phyloP scores from a whole-genome alignment of 2,888 invertebrate species.

The Lasioglossum villosulum region DNA sequence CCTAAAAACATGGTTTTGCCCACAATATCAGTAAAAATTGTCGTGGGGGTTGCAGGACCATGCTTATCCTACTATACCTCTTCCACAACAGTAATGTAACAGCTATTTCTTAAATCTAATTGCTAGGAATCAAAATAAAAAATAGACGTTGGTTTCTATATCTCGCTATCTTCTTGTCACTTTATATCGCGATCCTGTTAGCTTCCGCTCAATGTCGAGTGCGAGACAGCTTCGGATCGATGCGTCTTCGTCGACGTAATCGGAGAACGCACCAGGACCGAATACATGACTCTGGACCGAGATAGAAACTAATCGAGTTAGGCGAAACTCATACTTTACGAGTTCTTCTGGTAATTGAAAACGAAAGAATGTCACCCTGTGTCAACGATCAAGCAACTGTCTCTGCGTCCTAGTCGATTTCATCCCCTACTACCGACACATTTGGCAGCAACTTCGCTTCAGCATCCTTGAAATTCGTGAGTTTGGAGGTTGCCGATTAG shows the following conservation, averaged over 20 bases:
- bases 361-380: slow-evolving; percentile 18
- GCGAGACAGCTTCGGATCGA: slow-evolving; percentile 36
- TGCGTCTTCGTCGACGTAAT: slow-evolving; percentile 66
- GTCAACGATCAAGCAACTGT: slow-evolving; percentile 7
- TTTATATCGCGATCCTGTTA: neutral
- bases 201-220: slow-evolving; percentile 7
- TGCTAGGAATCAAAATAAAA: neutral
- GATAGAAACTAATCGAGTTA: slow-evolving; percentile 47
- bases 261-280: slow-evolving; percentile 58
- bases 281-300: slow-evolving; percentile 59
- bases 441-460: neutral
- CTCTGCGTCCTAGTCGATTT: neutral
- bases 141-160: slow-evolving; percentile 5
- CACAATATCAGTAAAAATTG: no score
- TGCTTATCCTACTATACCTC: no score
- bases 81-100: no score
- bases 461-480: neutral
- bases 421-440: neutral
- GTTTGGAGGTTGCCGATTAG: neutral
- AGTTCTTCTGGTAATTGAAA: slow-evolving; percentile 40
- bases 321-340: slow-evolving; percentile 46
- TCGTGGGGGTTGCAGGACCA: no score
- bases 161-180: neutral
- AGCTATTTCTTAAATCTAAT: no score
- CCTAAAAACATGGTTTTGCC: no score